Percentiles rank a stretch among this genome's conserved stretches.
phyloP scores from a whole-genome alignment of 2,113 vertebrate species.

The Pelobates fuscus region DNA sequence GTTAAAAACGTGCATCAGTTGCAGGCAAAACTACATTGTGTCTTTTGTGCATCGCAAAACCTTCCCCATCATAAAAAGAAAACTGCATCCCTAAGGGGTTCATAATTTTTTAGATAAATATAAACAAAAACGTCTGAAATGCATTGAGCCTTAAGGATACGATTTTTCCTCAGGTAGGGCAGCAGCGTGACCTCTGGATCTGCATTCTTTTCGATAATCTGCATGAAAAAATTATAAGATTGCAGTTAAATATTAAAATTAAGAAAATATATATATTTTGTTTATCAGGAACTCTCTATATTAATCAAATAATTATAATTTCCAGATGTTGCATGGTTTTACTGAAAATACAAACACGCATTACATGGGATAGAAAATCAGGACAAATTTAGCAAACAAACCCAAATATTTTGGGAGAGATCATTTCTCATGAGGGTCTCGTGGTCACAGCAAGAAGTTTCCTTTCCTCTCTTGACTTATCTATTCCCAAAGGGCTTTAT shows the following conservation, averaged over 20 bases:
- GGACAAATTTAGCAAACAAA: neutral
- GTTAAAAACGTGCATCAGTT: no score
- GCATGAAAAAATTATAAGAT: slow-evolving; percentile 33
- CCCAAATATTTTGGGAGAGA: neutral
- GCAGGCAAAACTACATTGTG: no score
- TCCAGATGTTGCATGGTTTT: neutral
- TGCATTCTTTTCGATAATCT: slow-evolving; percentile 71
- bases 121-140: no score
- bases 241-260: neutral
- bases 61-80: no score
- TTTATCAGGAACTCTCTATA: no score
- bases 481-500: neutral
- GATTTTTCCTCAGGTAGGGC: slow-evolving; percentile 69
- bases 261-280: no score
- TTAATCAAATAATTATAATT: neutral
- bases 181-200: slow-evolving; percentile 77
- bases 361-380: neutral
- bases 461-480: neutral
- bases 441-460: neutral
- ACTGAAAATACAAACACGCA: neutral
- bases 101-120: no score
- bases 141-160: no score
- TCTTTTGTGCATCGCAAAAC: no score
- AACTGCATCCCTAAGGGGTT: no score
- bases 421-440: no score